Evolutionary conservation across 2,113 vertebrate species (phyloP), one percentile per base, ranked within the genome.

Genomic region (Balaeniceps rex): DNA sequence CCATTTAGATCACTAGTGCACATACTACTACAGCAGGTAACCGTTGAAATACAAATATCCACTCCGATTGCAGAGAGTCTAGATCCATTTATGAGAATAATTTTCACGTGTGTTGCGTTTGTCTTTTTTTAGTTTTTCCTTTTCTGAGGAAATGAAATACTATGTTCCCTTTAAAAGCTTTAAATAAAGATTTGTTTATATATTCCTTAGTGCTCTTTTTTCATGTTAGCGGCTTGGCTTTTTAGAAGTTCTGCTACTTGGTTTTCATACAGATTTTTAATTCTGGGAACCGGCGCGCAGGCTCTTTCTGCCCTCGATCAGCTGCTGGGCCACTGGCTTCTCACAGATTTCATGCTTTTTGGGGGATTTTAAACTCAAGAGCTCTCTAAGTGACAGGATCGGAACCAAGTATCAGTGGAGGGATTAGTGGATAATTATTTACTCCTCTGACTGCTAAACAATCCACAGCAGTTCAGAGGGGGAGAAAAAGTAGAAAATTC

Each of bases 121-220:
- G 42, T 57, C 44, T 23, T 25, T 33, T 82, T 71, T 65, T 28
- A 22, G 25, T 70, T 78, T 68, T 88, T 65, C 63, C 55, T 83
- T 55, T 85, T 64, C 65, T 36, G 36, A 60, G 8, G 54, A 82
- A 88, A 52, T 6, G 17, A 31, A 91, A 31, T 54, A 16, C 3
- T 58, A 11, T 78, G 54, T 83, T 95, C n/a, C 33, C 33, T 88
- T 82, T 79, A 64, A 94, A 85, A 95, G 89, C 89, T 95, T 89
- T 91, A 91, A 97, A 97, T 95, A 97, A 97, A 97, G 33, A 83
- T 76, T 51, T 70, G 71, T 95, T 83, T 70, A 42, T 89, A 34
- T 65, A 42, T 6, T 54, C 42, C 29, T 12, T 13, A 9, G 38
- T 95, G 72, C 8, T 64, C 14, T 25, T 14, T 65, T 58, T 28